Evolutionary conservation across 1,140 invertebrate genomes (phyloP), one percentile per base, ranked within the genome.

Genomic region (Matsumurasca onukii): DNA sequence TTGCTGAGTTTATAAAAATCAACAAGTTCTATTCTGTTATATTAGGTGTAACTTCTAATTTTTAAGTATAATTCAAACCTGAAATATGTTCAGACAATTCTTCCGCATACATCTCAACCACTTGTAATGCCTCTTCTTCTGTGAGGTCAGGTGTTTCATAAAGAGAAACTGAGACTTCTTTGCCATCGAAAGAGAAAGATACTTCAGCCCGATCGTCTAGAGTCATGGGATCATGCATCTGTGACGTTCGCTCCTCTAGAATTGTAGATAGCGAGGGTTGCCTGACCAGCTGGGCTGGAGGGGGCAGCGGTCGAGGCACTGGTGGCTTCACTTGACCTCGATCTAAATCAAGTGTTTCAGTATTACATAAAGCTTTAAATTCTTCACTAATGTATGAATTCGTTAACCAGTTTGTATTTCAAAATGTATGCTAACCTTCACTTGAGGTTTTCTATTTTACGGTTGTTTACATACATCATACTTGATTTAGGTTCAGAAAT

Each of bases 41-140:
- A n/a, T n/a, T n/a, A n/a, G n/a, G n/a, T n/a, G n/a, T n/a, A n/a
- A n/a, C n/a, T n/a, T n/a, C n/a, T n/a, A n/a, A n/a, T n/a, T n/a
- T n/a, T n/a, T 39, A 17, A 39, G 34, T 39, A 17, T 39, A 0
- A 31, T 27, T 71, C 72, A 75, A 78, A 88, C 86, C 86, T 70
- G 92, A 91, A 2, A 95, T 86, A 77, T 94, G 90, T 80, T 95
- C 93, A 0, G 92, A 94, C 57, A 94, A 82, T 78, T 96, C 91
- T 77, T 96, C 92, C 0, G 93, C 93, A 79, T 95, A 96, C 91
- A 95, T 94, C 83, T 96, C 93, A 0, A 95, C 89, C 74, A 96
- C 93, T 79, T 95, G 90, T 15, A 94, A 80, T 0, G 93, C 93
- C 81, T 96, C 92, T 78, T 94, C 91, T 81, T 95, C 92, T 0